Evolutionary conservation across 2,113 vertebrate genomes (phyloP).

Genomic region (Gavia stellata): DNA sequence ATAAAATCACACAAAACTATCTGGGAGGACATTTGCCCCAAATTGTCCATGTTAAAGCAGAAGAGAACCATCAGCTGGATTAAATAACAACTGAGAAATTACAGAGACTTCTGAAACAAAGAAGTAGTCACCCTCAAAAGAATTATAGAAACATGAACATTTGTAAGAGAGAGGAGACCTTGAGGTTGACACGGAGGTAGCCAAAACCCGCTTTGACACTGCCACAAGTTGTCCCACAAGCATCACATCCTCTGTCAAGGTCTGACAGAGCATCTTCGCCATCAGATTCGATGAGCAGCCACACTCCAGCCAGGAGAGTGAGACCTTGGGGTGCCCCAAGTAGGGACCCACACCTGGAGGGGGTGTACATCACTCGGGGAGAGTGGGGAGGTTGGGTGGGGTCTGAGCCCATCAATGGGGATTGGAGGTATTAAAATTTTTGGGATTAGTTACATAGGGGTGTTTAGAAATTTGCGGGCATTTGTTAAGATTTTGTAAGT

Average conservation of each 20-base stretch:
- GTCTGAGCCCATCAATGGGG: background rate
- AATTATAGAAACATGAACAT: background rate
- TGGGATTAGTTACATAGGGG: background rate
- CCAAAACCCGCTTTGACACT: background rate
- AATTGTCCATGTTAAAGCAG: background rate
- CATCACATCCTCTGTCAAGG: background rate
- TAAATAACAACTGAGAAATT: background rate
- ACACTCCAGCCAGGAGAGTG: background rate
- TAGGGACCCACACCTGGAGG: background rate
- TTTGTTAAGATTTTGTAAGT: background rate
- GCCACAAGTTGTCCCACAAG: background rate
- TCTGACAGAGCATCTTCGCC: background rate
- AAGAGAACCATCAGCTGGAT: background rate
- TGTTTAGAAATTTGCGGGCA: background rate
- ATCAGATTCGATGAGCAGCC: background rate
- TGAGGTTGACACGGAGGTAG: background rate
- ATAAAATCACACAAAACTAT: background rate
- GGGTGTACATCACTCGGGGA: accelerated
- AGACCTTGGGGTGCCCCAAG: background rate
- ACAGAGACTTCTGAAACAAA: background rate
- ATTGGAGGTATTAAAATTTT: background rate
- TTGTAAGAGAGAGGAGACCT: background rate
- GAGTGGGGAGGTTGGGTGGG: accelerated
- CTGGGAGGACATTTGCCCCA: background rate
- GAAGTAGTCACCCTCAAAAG: background rate